phyloP scores from a whole-genome alignment of 64 coral and sea anemone species.

The Pocillopora damicornis region DNA sequence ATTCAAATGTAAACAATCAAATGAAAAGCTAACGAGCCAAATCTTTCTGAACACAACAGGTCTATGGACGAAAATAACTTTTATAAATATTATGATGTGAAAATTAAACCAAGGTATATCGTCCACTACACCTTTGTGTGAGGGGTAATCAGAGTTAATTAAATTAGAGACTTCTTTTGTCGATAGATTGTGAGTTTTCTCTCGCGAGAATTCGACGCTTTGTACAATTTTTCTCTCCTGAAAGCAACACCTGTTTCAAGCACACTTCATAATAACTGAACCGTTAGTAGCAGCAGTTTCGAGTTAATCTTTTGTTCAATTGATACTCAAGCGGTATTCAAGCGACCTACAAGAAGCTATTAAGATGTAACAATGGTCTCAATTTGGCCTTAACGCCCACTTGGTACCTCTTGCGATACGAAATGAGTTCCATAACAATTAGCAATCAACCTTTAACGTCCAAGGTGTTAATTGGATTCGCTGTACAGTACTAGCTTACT shows the following conservation, averaged over 20 bases:
- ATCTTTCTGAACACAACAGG: background rate
- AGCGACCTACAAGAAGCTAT: constrained; percentile 15
- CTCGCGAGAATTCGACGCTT: background rate
- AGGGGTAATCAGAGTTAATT: background rate
- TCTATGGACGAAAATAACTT: background rate
- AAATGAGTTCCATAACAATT: constrained; percentile 24
- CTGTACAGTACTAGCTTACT: background rate
- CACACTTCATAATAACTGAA: background rate
- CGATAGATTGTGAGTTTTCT: background rate
- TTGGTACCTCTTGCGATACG: background rate
- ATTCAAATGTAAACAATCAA: background rate
- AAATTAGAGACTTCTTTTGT: background rate
- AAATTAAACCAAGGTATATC: background rate
- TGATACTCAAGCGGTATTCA: background rate
- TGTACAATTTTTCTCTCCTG: background rate
- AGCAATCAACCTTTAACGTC: constrained; percentile 9
- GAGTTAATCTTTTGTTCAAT: background rate
- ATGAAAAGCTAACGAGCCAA: constrained; percentile 4
- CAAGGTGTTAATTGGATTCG: constrained; percentile 16
- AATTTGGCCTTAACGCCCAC: constrained; percentile 23
- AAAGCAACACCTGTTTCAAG: background rate
- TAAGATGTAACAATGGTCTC: constrained; percentile 14
- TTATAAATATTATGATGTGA: background rate
- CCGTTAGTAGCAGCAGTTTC: background rate
- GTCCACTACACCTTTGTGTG: background rate